Conservation (phyloP, 30 jellyfish, hydroid and myxozoan species). For the Pseudorhiza aurosa region DNA sequence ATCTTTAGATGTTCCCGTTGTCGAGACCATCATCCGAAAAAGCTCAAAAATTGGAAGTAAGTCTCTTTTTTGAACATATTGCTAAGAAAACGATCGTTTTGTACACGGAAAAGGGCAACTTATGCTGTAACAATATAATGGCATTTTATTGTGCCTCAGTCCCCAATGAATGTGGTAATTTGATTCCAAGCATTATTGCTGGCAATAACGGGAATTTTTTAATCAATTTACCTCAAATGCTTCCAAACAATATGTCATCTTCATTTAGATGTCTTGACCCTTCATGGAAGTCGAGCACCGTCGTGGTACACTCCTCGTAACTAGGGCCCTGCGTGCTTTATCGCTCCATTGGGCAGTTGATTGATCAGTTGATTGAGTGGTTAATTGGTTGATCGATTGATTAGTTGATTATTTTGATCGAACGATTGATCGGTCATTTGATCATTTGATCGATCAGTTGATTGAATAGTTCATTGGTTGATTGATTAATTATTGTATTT, state of each 20-base stretch:
- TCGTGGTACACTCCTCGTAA: no score
- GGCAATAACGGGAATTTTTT: no score
- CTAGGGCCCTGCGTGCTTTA: not conserved
- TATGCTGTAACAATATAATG: no score
- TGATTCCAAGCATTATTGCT: no score
- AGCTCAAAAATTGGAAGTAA: conserved; percentile 49
- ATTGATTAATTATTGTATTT: not conserved
- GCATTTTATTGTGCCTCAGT: no score
- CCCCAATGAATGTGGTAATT: no score
- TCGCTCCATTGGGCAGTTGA: not conserved
- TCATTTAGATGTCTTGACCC: no score
- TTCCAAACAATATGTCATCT: no score
- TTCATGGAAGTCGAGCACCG: no score
- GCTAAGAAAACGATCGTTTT: no score
- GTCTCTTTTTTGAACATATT: not conserved
- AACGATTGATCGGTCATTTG: not conserved
- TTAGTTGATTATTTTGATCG: not conserved
- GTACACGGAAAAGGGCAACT: no score
- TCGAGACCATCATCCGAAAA: conserved; percentile 4
- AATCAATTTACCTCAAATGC: no score
- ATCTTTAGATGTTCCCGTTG: conserved; percentile 62
- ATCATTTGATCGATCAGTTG: not conserved
- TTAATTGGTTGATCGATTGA: not conserved
- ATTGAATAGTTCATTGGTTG: not conserved
- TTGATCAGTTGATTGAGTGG: not conserved